Conservation (phyloP, 2,797 vertebrate genomes). For the Smutsia gigantea region DNA sequence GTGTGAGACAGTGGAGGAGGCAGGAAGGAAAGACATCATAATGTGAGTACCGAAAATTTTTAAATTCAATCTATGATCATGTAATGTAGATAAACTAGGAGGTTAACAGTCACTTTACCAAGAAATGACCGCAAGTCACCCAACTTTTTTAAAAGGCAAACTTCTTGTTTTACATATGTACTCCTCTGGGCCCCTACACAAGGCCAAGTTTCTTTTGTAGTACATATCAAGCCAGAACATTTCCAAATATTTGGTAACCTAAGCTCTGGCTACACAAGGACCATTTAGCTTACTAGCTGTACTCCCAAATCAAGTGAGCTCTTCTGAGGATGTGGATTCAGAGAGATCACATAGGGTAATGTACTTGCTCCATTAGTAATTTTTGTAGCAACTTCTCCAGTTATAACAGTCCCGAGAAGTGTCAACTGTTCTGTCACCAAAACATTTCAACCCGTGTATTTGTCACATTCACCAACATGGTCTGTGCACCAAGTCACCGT, state of each 20-base stretch:
- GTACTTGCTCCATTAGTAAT: neutral
- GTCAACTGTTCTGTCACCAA: neutral
- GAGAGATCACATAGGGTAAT: neutral
- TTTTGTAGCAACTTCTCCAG: neutral
- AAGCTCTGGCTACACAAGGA: neutral
- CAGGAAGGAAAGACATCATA: neutral
- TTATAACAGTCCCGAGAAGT: neutral
- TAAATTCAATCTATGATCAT: neutral
- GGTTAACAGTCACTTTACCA: neutral
- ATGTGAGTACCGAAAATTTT: neutral
- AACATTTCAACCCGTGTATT: neutral
- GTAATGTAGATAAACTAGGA: neutral
- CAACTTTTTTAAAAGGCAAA: neutral
- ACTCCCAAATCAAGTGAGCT: neutral
- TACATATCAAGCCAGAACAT: neutral
- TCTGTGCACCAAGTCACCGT: neutral
- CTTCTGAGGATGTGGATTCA: neutral
- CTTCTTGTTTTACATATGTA: neutral
- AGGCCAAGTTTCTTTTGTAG: neutral
- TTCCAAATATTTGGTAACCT: conserved; percentile 10
- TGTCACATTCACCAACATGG: neutral
- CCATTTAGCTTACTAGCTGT: neutral
- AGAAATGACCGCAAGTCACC: neutral
- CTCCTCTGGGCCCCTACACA: neutral
- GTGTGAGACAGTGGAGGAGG: neutral